These are phyloP conservation scores for Cephus spinipes DNA, from an alignment of 2,888 invertebrate species.

Conservation along the genomic window DNA sequence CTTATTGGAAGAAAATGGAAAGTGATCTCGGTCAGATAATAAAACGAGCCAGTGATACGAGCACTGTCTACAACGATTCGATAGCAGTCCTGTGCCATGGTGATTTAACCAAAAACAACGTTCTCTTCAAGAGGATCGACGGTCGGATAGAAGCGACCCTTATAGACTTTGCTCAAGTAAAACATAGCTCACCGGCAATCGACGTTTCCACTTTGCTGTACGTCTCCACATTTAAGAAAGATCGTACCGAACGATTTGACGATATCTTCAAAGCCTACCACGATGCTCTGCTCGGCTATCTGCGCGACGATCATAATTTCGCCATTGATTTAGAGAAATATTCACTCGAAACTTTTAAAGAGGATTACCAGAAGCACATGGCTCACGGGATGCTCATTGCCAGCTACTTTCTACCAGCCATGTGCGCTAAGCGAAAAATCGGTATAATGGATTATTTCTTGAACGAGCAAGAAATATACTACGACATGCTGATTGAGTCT, in stretches of 20 bases:
- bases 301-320: conserved; percentile 41
- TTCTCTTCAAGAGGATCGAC: conserved; percentile 29
- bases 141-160: conserved; percentile 30
- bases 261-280: conserved; percentile 47
- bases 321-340: conserved; percentile 36
- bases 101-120: conserved; percentile 11
- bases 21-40: background rate
- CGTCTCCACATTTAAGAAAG: conserved; percentile 33
- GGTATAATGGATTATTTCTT: background rate
- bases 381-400: conserved; percentile 49
- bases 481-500: background rate
- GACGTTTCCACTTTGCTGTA: conserved; percentile 55
- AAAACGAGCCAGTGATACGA: background rate
- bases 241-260: conserved; percentile 29
- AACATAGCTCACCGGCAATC: conserved; percentile 49
- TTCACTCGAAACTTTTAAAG: conserved; percentile 42
- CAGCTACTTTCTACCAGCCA: conserved; percentile 35
- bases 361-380: conserved; percentile 45
- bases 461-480: background rate
- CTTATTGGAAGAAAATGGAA: conserved; percentile 3
- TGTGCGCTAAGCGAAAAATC: conserved; percentile 17
- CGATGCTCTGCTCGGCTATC: conserved; percentile 34
- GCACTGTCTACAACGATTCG: background rate
- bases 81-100: conserved; percentile 9
- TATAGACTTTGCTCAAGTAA: conserved; percentile 51